Conservation (phyloP, 2,797 vertebrate genomes). For the Cossypha dichroa region DNA sequence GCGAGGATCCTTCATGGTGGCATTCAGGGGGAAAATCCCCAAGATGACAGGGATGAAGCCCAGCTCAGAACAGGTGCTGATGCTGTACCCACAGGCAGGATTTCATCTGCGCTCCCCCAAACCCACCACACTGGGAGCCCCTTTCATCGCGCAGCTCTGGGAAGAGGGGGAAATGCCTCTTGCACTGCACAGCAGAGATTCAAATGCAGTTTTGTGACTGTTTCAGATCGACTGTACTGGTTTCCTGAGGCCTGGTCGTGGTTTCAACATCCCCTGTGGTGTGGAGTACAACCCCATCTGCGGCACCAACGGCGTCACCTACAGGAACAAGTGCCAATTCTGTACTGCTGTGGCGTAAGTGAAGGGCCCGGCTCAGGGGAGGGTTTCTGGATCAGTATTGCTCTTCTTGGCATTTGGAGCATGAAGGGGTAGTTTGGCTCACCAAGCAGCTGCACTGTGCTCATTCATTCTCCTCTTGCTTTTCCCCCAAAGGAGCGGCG, state of each 20-base stretch:
- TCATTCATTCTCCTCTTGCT: background rate
- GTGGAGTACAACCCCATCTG: conserved; percentile 8
- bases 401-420: background rate
- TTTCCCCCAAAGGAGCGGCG: conserved; percentile 10
- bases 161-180: background rate
- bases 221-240: conserved; percentile 31
- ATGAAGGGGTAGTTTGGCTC: background rate
- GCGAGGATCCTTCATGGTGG: background rate
- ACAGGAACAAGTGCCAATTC: conserved; percentile 46
- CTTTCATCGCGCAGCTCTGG: background rate
- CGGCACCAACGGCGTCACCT: background rate
- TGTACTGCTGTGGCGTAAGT: conserved; percentile 51
- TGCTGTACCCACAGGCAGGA: background rate
- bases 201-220: background rate
- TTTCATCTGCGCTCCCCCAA: background rate
- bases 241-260: background rate
- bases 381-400: background rate
- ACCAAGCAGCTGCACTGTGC: fast-evolving
- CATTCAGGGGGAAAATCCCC: background rate
- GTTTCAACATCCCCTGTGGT: background rate
- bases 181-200: background rate
- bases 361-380: background rate
- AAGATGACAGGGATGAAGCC: background rate
- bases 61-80: background rate
- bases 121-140: background rate